phyloP scores from a whole-genome alignment of 2,888 invertebrate species.

The Orthonevra nobilis region DNA sequence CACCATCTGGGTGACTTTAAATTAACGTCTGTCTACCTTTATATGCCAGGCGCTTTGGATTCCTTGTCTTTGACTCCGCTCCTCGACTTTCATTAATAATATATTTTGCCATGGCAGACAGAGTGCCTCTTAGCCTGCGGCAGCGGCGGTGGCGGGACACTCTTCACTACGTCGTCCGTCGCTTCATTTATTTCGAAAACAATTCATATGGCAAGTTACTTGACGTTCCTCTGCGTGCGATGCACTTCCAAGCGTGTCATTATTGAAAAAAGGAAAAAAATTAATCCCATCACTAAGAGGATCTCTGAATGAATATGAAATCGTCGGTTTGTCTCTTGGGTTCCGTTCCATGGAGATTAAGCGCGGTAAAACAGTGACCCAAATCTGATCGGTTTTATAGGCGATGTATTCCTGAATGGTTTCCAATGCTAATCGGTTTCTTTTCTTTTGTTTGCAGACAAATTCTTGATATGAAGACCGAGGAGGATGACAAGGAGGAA shows the following conservation, averaged over 20 bases:
- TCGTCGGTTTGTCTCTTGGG: slow-evolving; percentile 14
- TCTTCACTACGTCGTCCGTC: slow-evolving; percentile 17
- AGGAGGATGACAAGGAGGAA: slow-evolving; percentile 70
- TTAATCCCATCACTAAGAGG: slow-evolving; percentile 54
- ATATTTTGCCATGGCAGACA: slow-evolving; percentile 54
- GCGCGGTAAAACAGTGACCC: slow-evolving; percentile 59
- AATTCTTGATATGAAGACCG: slow-evolving; percentile 63
- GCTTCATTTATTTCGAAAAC: slow-evolving; percentile 47
- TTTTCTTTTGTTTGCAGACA: slow-evolving; percentile 38
- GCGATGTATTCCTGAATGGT: too few species aligned
- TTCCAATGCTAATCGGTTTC: slow-evolving; percentile 31
- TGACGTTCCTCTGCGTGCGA: slow-evolving; percentile 11
- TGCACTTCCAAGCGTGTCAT: slow-evolving; percentile 49
- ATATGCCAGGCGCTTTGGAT: slow-evolving; percentile 37
- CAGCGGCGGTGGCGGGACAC: too few species aligned
- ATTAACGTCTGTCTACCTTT: slow-evolving; percentile 66
- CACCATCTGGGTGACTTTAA: slow-evolving; percentile 66
- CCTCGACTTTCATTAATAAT: slow-evolving; percentile 48
- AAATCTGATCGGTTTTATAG: slow-evolving; percentile 45
- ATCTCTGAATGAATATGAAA: slow-evolving; percentile 57
- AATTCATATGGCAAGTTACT: slow-evolving; percentile 53
- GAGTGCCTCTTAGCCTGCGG: slow-evolving; percentile 49
- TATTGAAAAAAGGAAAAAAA: slow-evolving; percentile 51
- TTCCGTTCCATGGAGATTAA: slow-evolving; percentile 26
- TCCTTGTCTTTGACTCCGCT: slow-evolving; percentile 4